Base-by-base conservation (phyloP, 1,140 invertebrate genomes). In the Akabosia matsudoensis region DNA sequence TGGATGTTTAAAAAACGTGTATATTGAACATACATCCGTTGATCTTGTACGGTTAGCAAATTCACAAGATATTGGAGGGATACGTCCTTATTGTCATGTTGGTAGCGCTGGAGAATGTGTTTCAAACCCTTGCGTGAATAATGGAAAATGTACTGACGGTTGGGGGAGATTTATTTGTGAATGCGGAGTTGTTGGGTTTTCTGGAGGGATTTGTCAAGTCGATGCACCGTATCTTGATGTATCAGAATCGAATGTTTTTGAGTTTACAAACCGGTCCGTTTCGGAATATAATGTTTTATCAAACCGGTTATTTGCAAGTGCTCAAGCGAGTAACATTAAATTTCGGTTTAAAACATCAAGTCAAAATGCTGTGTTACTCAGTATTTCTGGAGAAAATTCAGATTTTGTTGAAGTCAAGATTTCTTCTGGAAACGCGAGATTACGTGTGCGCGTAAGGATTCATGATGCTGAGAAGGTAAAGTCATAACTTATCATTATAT, bases 111-210 rank as follows among this genome's bases (percentile, higher is more conserved):
- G 80, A 16, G 92, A 96, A 81, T 98, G 97, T 84, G 88, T 88
- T 37, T 91, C 91, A 1, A 88, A 90, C 76, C 95, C 96, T 0
- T 99, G 97, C 84, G 90, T 96, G 83, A 95, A 99, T 83, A 91
- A 91, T 22, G 96, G 96, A 16, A 85, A 88, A 33, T 99, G 97
- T 85, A 85, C 89, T 16, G 95, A 98, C 85, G 97, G 96, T 4
- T 98, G 97, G 95, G 97, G 98, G 85, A 88, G 97, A 78, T 96
- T 96, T 82, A 89, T 96, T 61, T 99, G 97, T 85, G 96, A 99
- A 85, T 67, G 24, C 61, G 61, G 61, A n/a, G 10, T 67, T 22
- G 24, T 67, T n/a, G 61, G 61, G 61, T 67, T 67, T n/a, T 2
- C 28, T 24, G 61, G 24, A 28, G 61, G 28, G 28, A n/a, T 67